A percentile compares a stretch with the other conserved stretches of the same genome.
These are phyloP conservation scores for Urocitellus parryii DNA, from an alignment of 2,113 vertebrate genomes.

Conservation along the genomic window DNA sequence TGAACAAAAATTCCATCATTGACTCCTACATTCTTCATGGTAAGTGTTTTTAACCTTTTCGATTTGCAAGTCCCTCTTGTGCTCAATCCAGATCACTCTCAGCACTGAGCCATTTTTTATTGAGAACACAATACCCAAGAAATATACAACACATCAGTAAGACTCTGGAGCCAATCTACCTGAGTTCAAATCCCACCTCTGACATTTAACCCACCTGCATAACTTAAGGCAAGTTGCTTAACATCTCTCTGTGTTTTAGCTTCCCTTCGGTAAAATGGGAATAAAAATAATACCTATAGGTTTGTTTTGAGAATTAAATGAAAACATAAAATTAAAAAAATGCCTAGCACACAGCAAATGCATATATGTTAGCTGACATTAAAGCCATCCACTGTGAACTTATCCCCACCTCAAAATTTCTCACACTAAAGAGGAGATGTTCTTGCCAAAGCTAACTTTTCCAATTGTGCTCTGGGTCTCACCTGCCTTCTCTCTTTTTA, in stretches of 20 bases:
- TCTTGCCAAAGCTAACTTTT: conserved; percentile 35
- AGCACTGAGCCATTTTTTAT: neutral
- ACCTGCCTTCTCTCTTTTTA: neutral
- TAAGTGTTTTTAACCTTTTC: conserved; percentile 34
- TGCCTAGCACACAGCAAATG: neutral
- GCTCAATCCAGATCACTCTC: neutral
- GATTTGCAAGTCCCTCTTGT: neutral
- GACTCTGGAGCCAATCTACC: neutral
- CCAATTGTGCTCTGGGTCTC: neutral
- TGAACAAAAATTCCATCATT: neutral
- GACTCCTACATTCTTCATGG: neutral
- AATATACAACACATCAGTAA: neutral
- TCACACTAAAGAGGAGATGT: neutral
- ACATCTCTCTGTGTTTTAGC: neutral
- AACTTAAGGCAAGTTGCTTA: conserved; percentile 18
- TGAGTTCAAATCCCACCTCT: conserved; percentile 6
- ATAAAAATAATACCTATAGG: conserved; percentile 25
- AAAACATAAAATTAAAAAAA: neutral
- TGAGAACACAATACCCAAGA: neutral
- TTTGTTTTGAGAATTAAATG: conserved; percentile 32
- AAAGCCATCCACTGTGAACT: neutral
- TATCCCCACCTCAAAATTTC: conserved; percentile 1
- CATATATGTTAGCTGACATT: neutral
- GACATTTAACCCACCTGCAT: neutral
- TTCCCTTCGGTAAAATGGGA: neutral